A percentile compares a stretch with the other conserved stretches of the same genome.
These are phyloP conservation scores for Phoeniculus purpureus DNA, from an alignment of 2,797 vertebrate species.

Conservation along the genomic window DNA sequence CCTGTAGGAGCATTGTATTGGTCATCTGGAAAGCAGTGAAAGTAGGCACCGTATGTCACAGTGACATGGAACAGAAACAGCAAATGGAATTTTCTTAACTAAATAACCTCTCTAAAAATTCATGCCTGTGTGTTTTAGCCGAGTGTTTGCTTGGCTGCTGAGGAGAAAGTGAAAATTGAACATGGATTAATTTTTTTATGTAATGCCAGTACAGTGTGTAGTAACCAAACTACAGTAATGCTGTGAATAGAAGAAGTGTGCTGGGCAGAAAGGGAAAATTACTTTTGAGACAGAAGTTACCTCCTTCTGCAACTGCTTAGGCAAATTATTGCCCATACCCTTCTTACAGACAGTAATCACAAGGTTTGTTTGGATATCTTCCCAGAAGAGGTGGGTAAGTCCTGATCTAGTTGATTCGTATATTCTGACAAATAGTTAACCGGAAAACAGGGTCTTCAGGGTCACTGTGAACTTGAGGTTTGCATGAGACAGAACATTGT, in stretches of 20 bases:
- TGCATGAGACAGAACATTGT: not conserved
- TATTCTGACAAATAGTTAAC: not conserved
- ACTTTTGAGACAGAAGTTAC: not conserved
- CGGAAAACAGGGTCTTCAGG: not conserved
- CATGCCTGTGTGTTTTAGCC: fast-evolving
- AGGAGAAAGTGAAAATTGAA: not conserved
- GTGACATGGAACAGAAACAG: not conserved
- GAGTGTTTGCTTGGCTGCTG: not conserved
- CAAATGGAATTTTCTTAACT: not conserved
- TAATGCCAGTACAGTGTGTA: not conserved
- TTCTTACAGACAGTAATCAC: not conserved
- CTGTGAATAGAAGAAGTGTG: not conserved
- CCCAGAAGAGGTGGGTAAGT: not conserved
- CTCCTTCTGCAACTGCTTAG: not conserved
- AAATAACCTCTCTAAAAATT: not conserved
- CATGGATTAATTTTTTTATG: not conserved
- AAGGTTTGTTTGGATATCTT: not conserved
- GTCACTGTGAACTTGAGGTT: not conserved
- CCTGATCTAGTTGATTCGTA: not conserved
- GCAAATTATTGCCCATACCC: not conserved
- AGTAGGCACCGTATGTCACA: not conserved
- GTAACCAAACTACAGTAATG: not conserved
- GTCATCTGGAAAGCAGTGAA: too few species aligned
- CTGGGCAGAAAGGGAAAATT: not conserved
- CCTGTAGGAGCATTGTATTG: not conserved